Evolutionary conservation across 1,140 invertebrate genomes (phyloP).

Genomic region (Steinernema khuongi): DNA sequence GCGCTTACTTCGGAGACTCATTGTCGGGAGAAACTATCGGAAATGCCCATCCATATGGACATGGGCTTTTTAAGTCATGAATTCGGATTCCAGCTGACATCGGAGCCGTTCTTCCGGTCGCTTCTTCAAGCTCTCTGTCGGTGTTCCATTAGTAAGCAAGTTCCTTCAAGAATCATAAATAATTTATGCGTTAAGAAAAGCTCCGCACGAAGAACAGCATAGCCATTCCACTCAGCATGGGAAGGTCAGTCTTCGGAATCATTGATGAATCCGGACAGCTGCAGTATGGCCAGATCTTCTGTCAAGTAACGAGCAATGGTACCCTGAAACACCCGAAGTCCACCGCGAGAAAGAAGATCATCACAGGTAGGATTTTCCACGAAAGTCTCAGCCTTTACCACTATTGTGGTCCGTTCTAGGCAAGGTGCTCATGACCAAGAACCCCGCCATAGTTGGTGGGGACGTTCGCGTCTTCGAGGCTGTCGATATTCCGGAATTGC

Average conservation of each 20-base stretch:
- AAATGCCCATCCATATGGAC: conserved; percentile 37
- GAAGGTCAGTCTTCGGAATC: conserved; percentile 52
- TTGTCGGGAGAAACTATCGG: background rate
- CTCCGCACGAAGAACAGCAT: conserved; percentile 47
- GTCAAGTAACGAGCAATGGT: conserved; percentile 45
- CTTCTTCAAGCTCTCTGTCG: conserved; percentile 35
- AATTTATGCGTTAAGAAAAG: background rate
- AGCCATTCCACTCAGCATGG: conserved; percentile 41
- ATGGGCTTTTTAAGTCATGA: conserved; percentile 30
- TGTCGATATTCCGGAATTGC: conserved; percentile 52
- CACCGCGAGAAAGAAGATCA: background rate
- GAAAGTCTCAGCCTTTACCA: background rate
- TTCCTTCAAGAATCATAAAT: background rate
- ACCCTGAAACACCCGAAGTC: background rate
- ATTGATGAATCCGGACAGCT: conserved; percentile 48
- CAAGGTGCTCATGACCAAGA: conserved; percentile 54
- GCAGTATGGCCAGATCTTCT: conserved; percentile 53
- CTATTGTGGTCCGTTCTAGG: conserved; percentile 19
- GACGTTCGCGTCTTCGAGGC: conserved; percentile 58
- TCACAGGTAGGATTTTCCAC: background rate
- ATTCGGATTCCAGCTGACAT: conserved; percentile 42
- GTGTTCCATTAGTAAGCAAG: conserved; percentile 34
- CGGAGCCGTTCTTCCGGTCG: conserved; percentile 53
- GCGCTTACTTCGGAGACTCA: background rate
- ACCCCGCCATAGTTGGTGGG: conserved; percentile 57